Evolutionary conservation across 2,113 vertebrate genomes (phyloP).

Genomic region (Spheniscus mendiculus): DNA sequence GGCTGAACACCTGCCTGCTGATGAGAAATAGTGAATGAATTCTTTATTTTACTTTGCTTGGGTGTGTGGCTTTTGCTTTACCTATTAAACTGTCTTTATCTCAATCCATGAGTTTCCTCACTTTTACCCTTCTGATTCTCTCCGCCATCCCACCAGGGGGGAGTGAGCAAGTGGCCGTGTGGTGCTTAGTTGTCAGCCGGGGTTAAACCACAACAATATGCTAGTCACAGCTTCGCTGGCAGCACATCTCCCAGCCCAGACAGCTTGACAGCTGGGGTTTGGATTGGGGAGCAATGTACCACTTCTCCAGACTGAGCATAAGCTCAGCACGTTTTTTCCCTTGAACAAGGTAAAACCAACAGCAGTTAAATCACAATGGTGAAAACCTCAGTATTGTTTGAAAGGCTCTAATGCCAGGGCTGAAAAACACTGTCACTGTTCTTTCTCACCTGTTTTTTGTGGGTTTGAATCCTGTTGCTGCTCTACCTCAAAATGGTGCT

Average conservation of each 20-base stretch:
- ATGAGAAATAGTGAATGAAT: too few species aligned
- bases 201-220: too few species aligned
- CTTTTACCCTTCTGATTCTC: too few species aligned
- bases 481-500: not conserved
- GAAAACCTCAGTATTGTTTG: not conserved
- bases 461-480: not conserved
- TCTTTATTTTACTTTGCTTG: too few species aligned
- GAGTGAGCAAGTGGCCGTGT: too few species aligned
- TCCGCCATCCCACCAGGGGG: too few species aligned
- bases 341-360: not conserved
- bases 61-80: too few species aligned
- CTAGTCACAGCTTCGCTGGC: not conserved
- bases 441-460: not conserved
- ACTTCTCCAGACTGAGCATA: not conserved
- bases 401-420: not conserved
- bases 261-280: not conserved
- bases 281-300: not conserved
- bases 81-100: too few species aligned
- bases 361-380: not conserved
- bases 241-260: not conserved
- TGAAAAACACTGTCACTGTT: not conserved
- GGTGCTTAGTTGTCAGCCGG: too few species aligned
- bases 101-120: too few species aligned
- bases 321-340: not conserved
- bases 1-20: too few species aligned